Evolutionary conservation across 2,888 invertebrate genomes (phyloP).

Genomic region (Leucoptera coffeella): DNA sequence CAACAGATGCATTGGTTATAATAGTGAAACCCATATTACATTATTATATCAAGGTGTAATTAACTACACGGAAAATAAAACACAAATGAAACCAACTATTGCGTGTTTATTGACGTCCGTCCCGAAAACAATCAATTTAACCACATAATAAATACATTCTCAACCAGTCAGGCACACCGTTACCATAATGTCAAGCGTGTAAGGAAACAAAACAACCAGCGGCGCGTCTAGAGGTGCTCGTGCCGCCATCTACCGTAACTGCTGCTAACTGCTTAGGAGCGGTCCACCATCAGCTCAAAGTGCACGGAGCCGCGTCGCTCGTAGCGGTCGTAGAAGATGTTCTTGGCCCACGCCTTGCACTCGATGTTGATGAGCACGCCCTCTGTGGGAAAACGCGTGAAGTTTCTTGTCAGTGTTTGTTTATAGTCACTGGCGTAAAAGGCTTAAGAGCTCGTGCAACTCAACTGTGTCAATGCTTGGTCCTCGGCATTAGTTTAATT

Average conservation of each 20-base stretch:
- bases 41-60: no score
- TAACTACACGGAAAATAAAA: slow-evolving; percentile 14
- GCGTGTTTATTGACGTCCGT: slow-evolving; percentile 54
- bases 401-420: no score
- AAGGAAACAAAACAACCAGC: neutral
- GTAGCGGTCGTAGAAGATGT: slow-evolving; percentile 78
- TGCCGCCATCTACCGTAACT: no score
- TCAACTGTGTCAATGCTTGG: no score
- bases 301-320: slow-evolving; percentile 90
- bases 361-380: slow-evolving; percentile 89
- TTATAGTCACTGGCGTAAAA: no score
- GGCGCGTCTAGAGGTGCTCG: no score
- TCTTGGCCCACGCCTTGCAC: slow-evolving; percentile 90
- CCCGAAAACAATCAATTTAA: slow-evolving; percentile 33
- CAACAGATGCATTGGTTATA: no score
- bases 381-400: slow-evolving; percentile 51
- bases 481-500: no score
- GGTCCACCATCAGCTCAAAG: slow-evolving; percentile 90
- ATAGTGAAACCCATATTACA: no score
- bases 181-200: slow-evolving; percentile 30
- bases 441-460: no score
- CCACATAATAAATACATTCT: no score
- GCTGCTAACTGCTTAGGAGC: slow-evolving; percentile 31
- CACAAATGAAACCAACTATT: slow-evolving; percentile 51
- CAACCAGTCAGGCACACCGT: slow-evolving; percentile 36